A percentile compares a stretch with the other conserved stretches of the same genome.
These are phyloP conservation scores for Smittia aterrima DNA, from an alignment of 2,888 invertebrate genomes.

Conservation along the genomic window DNA sequence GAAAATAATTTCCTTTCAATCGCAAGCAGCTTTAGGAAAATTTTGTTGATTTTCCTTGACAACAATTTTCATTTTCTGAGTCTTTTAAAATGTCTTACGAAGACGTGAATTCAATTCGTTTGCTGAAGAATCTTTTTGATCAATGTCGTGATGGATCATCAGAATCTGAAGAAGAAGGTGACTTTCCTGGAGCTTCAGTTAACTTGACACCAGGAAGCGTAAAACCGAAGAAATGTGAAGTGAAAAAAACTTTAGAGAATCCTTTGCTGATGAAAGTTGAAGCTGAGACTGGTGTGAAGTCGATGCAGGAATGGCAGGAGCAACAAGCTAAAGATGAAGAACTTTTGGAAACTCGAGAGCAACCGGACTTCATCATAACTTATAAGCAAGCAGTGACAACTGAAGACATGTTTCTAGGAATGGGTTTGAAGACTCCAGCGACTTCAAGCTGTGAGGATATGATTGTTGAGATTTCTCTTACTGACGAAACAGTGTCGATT, in stretches of 20 bases:
- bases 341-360: conserved; percentile 60
- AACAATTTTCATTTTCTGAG: not conserved
- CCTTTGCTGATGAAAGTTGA: conserved; percentile 12
- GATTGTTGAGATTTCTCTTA: conserved; percentile 72
- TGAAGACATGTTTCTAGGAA: conserved; percentile 82
- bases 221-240: conserved; percentile 1
- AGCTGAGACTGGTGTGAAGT: conserved; percentile 25
- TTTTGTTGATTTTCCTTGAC: not conserved
- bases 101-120: conserved; percentile 9
- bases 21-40: not conserved
- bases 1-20: not conserved
- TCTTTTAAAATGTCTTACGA: conserved; percentile 9
- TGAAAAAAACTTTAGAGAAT: conserved; percentile 21
- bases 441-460: conserved; percentile 86
- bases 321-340: conserved; percentile 59
- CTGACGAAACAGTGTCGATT: conserved; percentile 64
- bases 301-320: conserved; percentile 51
- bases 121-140: conserved; percentile 36
- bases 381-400: conserved; percentile 83
- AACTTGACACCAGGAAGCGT: conserved; percentile 9
- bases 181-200: not conserved
- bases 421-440: conserved; percentile 74
- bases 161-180: conserved; percentile 3
- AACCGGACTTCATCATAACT: conserved; percentile 73
- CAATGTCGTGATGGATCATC: conserved; percentile 24